phyloP scores from a whole-genome alignment of 2,888 invertebrate species.

The Amorpha juglandis region DNA sequence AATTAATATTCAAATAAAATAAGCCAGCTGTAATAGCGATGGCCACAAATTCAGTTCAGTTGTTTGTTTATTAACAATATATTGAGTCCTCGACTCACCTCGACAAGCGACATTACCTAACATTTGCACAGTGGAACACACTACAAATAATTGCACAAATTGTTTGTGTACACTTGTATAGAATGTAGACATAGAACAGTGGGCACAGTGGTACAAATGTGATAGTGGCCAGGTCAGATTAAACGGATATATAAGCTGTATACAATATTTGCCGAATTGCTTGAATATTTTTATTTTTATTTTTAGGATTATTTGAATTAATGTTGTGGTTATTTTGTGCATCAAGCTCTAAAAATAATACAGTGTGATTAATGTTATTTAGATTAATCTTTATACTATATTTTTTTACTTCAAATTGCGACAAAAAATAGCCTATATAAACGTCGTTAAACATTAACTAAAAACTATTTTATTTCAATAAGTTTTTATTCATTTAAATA shows the following conservation, averaged over 20 bases:
- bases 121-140: slow-evolving; percentile 51
- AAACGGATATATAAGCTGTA: slow-evolving; percentile 6
- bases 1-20: slow-evolving; percentile 20
- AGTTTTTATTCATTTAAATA: background rate
- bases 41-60: slow-evolving; percentile 30
- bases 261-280: slow-evolving; percentile 6
- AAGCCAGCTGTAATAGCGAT: slow-evolving; percentile 31
- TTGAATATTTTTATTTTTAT: no score
- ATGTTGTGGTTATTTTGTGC: background rate
- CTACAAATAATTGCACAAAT: slow-evolving; percentile 65
- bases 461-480: background rate
- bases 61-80: slow-evolving; percentile 30
- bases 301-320: slow-evolving; percentile 13
- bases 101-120: slow-evolving; percentile 48
- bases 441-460: background rate
- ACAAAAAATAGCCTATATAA: no score
- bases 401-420: no score
- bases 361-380: no score
- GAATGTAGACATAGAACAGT: slow-evolving; percentile 25
- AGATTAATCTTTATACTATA: no score
- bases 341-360: no score
- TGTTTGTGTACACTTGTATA: slow-evolving; percentile 56
- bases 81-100: slow-evolving; percentile 36
- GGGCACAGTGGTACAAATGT: slow-evolving; percentile 31
- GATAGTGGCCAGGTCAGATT: slow-evolving; percentile 31